Conservation (phyloP, 2,888 invertebrate species). For the Acanthosepion pharaonis region DNA sequence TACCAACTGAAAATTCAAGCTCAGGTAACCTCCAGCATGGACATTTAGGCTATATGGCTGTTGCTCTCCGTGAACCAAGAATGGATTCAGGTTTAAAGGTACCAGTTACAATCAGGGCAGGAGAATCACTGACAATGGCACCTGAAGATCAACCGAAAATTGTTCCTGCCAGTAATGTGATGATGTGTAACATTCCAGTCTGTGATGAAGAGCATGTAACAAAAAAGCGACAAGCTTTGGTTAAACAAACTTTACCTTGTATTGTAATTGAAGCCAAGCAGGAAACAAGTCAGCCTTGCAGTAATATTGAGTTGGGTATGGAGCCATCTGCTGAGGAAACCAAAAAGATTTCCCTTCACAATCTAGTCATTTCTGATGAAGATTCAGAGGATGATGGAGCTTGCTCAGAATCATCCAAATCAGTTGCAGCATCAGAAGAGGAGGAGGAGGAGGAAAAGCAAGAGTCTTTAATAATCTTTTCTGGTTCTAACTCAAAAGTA, state of each 20-base stretch:
- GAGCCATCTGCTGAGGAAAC: neutral
- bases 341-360: neutral
- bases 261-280: conserved; percentile 2
- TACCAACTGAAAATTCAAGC: neutral
- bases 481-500: neutral
- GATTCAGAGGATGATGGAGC: neutral
- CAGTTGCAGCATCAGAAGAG: neutral
- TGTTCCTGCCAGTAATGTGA: conserved; percentile 64
- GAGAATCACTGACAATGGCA: conserved; percentile 55
- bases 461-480: neutral
- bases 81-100: conserved; percentile 64
- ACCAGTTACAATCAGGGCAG: conserved; percentile 50
- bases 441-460: neutral
- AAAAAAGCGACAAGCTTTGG: neutral
- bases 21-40: conserved; percentile 60
- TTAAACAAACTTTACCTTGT: conserved; percentile 47
- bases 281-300: neutral
- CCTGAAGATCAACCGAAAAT: conserved; percentile 57
- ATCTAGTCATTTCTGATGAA: neutral
- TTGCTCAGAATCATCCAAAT: neutral
- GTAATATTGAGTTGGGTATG: neutral
- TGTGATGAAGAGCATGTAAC: neutral
- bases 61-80: conserved; percentile 69
- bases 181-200: conserved; percentile 53
- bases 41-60: conserved; percentile 70